These are phyloP conservation scores for Pterophyllum scalare DNA, from an alignment of 2,113 vertebrate genomes.

Conservation along the genomic window DNA sequence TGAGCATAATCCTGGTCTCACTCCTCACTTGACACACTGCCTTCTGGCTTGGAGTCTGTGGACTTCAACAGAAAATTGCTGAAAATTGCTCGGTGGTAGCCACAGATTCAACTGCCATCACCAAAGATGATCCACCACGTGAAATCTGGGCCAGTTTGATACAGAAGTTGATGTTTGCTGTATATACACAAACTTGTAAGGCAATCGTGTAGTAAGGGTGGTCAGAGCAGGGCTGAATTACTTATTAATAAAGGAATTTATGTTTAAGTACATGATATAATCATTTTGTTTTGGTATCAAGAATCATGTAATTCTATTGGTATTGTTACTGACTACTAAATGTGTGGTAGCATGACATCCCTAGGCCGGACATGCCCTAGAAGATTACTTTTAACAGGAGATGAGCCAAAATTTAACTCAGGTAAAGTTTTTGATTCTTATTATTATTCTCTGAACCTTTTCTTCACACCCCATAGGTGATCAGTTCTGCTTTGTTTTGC, in stretches of 20 bases:
- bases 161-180: neutral
- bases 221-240: neutral
- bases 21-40: neutral
- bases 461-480: neutral
- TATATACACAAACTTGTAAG: neutral
- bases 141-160: neutral
- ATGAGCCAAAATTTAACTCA: too few relatives aligned
- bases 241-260: neutral
- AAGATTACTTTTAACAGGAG: neutral
- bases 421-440: neutral
- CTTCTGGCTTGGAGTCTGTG: slow-evolving; percentile 6
- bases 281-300: neutral
- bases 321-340: neutral
- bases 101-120: neutral
- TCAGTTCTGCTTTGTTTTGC: neutral
- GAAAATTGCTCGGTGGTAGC: neutral
- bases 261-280: neutral
- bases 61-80: slow-evolving; percentile 3
- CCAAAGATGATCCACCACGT: neutral
- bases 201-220: neutral
- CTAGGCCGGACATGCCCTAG: neutral
- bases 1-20: neutral
- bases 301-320: neutral
- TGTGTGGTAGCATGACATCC: neutral
- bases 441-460: neutral